A percentile compares a stretch with the other conserved stretches of the same genome.
Evolutionary conservation across 2,888 invertebrate species (phyloP).

Genomic region (Idaea biselata): DNA sequence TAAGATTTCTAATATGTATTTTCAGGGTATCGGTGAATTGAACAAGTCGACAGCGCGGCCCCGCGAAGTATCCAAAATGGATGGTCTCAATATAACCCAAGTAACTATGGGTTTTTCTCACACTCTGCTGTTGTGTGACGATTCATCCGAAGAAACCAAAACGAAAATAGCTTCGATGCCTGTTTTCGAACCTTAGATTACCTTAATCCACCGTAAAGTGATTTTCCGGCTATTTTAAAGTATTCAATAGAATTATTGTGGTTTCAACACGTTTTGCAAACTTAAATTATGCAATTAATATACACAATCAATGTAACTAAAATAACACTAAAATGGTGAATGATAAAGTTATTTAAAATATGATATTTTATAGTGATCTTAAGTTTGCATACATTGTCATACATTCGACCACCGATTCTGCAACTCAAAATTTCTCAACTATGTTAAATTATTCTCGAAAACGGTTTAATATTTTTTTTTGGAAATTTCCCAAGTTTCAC

Average conservation of each 20-base stretch:
- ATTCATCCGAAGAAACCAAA: constrained; percentile 75
- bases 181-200: constrained; percentile 59
- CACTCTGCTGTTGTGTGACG: constrained; percentile 84
- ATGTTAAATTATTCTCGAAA: too few relatives aligned
- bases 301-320: too few relatives aligned
- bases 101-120: constrained; percentile 93
- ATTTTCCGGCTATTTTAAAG: neutral
- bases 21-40: constrained; percentile 92
- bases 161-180: constrained; percentile 76
- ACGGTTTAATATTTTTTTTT: too few relatives aligned
- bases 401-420: too few relatives aligned
- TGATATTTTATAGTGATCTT: too few relatives aligned
- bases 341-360: too few relatives aligned
- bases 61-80: constrained; percentile 90
- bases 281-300: too few relatives aligned
- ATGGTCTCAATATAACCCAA: constrained; percentile 87
- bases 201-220: neutral
- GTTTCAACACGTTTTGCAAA: too few relatives aligned
- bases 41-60: constrained; percentile 93
- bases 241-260: neutral
- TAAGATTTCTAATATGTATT: constrained; percentile 11
- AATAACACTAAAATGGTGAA: too few relatives aligned
- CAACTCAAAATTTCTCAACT: too few relatives aligned
- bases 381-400: too few relatives aligned
- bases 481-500: too few relatives aligned